Evolutionary conservation across 2,797 vertebrate species (phyloP).

Genomic region (Sarcophilus harrisii): DNA sequence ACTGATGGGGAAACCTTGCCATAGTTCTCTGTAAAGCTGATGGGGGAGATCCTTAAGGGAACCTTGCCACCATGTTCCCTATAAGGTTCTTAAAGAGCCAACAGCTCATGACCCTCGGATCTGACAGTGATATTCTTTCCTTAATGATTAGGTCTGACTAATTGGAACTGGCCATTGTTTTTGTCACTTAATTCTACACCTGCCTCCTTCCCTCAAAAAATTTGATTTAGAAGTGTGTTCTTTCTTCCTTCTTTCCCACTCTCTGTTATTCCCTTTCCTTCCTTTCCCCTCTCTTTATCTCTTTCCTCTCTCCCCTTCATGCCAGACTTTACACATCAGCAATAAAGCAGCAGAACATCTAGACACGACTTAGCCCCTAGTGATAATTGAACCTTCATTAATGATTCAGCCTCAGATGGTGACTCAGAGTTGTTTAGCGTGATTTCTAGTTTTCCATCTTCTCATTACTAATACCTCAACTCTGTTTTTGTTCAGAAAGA

Average conservation of each 20-base stretch:
- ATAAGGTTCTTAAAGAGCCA: neutral
- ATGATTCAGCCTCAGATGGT: conserved; percentile 62
- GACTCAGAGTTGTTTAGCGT: conserved; percentile 69
- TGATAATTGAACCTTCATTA: conserved; percentile 55
- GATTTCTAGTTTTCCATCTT: conserved; percentile 58
- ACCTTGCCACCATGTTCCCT: neutral
- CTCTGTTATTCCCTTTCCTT: conserved; percentile 6
- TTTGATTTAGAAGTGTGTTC: conserved; percentile 30
- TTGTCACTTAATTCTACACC: conserved; percentile 5
- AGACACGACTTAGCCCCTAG: conserved; percentile 53
- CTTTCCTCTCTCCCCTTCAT: conserved; percentile 18
- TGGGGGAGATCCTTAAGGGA: neutral
- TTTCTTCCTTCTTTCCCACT: conserved; percentile 28
- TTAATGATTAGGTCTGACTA: conserved; percentile 26
- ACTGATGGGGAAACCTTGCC: neutral
- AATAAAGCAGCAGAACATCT: conserved; percentile 25
- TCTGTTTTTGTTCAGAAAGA: conserved; percentile 29
- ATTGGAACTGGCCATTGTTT: conserved; percentile 22
- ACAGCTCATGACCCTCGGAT: neutral
- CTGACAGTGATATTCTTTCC: neutral
- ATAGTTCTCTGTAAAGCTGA: too few species aligned
- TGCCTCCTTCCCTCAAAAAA: neutral
- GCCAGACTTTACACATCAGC: conserved; percentile 52
- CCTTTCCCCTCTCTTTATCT: neutral
- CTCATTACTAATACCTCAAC: conserved; percentile 59